Percentiles rank a stretch among this genome's conserved stretches.
Conservation (phyloP, 1,140 invertebrate species). For the Acromyrmex heyeri region DNA sequence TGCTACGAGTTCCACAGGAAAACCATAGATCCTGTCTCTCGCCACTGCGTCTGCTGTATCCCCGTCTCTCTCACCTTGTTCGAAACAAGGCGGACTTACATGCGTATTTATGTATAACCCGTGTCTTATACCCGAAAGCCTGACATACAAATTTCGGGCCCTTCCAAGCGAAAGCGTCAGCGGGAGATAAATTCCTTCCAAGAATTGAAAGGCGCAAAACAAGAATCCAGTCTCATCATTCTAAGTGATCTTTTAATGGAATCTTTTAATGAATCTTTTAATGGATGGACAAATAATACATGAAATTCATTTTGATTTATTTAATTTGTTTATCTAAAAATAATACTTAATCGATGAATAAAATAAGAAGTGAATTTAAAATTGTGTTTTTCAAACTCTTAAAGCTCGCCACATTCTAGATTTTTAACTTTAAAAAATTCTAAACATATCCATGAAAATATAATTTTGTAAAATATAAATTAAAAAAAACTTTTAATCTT, state of each 20-base stretch:
- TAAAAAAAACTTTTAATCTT: not conserved
- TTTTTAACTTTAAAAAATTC: too few relatives aligned
- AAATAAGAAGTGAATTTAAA: not conserved
- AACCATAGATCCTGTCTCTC: conserved; percentile 69
- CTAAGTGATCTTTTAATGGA: conserved; percentile 18
- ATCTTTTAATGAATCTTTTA: conserved; percentile 35
- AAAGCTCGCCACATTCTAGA: not conserved
- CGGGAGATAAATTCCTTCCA: conserved; percentile 36
- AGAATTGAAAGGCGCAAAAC: conserved; percentile 39
- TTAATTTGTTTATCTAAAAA: not conserved
- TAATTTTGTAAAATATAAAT: too few relatives aligned
- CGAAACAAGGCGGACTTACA: conserved; percentile 69
- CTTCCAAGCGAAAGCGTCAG: conserved; percentile 28
- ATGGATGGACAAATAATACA: not conserved
- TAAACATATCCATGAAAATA: too few relatives aligned
- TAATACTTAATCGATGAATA: not conserved
- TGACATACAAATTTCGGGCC: conserved; percentile 54
- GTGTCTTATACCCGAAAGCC: conserved; percentile 63
- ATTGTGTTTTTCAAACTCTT: not conserved
- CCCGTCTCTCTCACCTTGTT: conserved; percentile 53
- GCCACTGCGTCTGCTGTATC: conserved; percentile 2
- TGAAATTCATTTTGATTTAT: conserved; percentile 1
- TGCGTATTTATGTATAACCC: conserved; percentile 72
- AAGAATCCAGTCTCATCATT: not conserved
- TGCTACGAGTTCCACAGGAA: conserved; percentile 66